A percentile compares a stretch with the other conserved stretches of the same genome.
These are phyloP conservation scores for Leptopilina syphax DNA, from an alignment of 2,888 invertebrate genomes.

Conservation along the genomic window DNA sequence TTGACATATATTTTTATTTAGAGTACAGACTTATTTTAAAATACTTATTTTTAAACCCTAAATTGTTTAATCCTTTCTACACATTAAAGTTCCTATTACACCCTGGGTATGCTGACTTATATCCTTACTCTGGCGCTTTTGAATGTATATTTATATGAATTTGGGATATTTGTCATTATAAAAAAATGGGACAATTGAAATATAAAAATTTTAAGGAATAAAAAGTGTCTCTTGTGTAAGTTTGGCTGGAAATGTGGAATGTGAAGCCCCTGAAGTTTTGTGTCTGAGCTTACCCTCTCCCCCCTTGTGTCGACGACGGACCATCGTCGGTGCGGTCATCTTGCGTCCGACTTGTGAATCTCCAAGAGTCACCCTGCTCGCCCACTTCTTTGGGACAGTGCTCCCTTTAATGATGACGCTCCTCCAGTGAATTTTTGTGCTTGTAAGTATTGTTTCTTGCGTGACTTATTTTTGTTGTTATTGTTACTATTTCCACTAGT, in stretches of 20 bases:
- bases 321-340: conserved; percentile 16
- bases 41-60: too few species aligned
- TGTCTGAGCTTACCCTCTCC: background rate
- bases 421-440: conserved; percentile 16
- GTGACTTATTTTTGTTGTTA: too few species aligned
- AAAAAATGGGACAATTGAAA: conserved; percentile 18
- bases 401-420: conserved; percentile 13
- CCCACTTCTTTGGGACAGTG: conserved; percentile 20
- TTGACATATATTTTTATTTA: too few species aligned
- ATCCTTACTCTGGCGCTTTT: too few species aligned
- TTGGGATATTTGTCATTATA: background rate
- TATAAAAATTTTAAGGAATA: background rate
- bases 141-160: background rate
- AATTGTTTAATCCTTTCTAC: too few species aligned
- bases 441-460: background rate
- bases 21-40: too few species aligned
- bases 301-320: background rate
- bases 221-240: conserved; percentile 23
- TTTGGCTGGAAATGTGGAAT: conserved; percentile 26
- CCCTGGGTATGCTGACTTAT: too few species aligned
- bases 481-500: too few species aligned
- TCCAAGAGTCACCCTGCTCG: conserved; percentile 20
- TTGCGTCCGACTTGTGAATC: conserved; percentile 11
- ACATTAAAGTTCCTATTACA: too few species aligned
- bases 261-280: background rate